Base-by-base conservation (phyloP, 2,113 vertebrate species). In the Cyphotilapia sp. region DNA sequence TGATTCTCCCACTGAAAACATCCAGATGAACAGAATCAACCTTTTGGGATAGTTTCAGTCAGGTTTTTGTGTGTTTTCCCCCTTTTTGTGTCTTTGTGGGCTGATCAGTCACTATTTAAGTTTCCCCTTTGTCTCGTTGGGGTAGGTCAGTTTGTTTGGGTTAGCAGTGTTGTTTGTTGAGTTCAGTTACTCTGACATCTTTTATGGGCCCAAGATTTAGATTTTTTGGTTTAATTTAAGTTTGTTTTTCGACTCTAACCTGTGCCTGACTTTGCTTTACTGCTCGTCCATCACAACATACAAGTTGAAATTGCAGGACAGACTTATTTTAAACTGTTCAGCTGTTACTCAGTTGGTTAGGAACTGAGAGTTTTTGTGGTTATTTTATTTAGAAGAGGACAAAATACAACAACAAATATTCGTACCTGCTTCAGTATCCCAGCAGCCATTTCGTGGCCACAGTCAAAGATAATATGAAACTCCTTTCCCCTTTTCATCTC, bases 401-500 rank as follows among this genome's bases (percentile, higher is more conserved):
- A 10, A 71, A 45, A 71, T 19, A 69, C 14, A 69, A 17, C 63
- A 54, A 56, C 8, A 57, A 7, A 17, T 7, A 1, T 63, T 6
- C 13, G 74, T 78, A 99, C 98, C 98, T 99, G 98, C 93, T 99
- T 99, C 84, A 99, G 96, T 94, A 99, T 99, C 69, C 98, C 98
- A 66, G 98, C 99, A 92, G 98, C 99, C 98, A 99, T 99, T 93
- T 98, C 98, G 86, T 99, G 98, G 88, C 98, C 98, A 85, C 99
- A 99, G 95, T 99, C 99, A 90, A 99, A 99, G 92, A 99, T 99
- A 78, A 99, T 98, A 66, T 99, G 98, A 93, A 99, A 99, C 92
- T 99, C 99, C 92, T 98, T 99, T 56, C 98, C 98, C 92, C 98
- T 97, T 96, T 99, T 99, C 98, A 99, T 99, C 96, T 99, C 99